Evolutionary conservation across 2,797 vertebrate species (phyloP), one percentile per base, ranked within the genome.

Genomic region (Malacoctenus gilli): DNA sequence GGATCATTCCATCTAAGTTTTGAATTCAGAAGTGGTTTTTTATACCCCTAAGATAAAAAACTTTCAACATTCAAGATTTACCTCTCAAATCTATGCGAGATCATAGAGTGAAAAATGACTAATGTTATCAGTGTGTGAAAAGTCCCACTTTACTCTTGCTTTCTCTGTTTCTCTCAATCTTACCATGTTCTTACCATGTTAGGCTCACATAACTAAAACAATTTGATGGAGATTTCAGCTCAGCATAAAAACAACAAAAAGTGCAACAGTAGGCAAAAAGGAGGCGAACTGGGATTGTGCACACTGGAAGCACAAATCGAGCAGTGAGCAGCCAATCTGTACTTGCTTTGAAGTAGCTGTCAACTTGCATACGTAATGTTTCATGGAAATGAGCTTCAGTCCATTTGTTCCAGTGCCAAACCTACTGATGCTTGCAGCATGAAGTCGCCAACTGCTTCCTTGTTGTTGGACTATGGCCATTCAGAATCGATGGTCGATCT

Each of bases 321-420:
- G 56, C 48, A 47, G 34, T 11, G 48, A 54, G 55, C n/a, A 56
- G 65, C 40, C 41, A 36, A 52, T 58, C 50, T 68, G 51, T 54
- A 64, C 19, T 55, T 48, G 66, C 83, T 79, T 77, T 83, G 72
- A 81, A 85, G 73, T 75, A 63, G 42, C 61, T 46, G 65, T 85
- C 73, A 76, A 62, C 72, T 54, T 73, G 59, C 66, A 80, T 77
- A 44, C 13, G 13, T 61, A 67, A 66, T 79, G 56, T 65, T 80
- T 83, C 61, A 82, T 82, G 77, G 49, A 80, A 85, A 85, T 78
- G 16, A 73, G 73, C 71, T 70, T 62, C 70, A 56, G 71, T 66
- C 67, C 59, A 79, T 77, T 73, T 80, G 71, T 76, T 80, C 58
- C 8, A 5, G 48, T 76, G 80, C 85, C 83, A 87, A n/a, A 61